Conservation (phyloP, 2,888 invertebrate genomes). For the Phaonia tiefii region DNA sequence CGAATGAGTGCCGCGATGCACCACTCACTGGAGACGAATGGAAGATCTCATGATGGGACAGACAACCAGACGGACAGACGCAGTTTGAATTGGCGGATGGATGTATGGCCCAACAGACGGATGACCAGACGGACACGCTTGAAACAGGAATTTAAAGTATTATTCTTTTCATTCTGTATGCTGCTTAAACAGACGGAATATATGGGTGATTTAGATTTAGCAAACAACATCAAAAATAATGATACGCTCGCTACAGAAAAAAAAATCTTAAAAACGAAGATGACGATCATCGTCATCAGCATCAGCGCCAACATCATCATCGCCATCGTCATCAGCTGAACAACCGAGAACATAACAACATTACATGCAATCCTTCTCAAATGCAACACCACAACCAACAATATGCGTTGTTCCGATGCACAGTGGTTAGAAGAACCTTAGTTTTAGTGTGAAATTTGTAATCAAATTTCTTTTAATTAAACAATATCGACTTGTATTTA, state of each 20-base stretch:
- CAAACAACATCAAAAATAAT: slow-evolving; percentile 62
- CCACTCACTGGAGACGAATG: slow-evolving; percentile 1
- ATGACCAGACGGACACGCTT: slow-evolving; percentile 32
- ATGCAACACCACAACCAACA: slow-evolving; percentile 32
- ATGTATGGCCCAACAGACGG: background rate
- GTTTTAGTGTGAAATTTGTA: no score
- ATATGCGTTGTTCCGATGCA: background rate
- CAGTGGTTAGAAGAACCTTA: no score
- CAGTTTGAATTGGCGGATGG: background rate
- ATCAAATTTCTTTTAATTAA: no score
- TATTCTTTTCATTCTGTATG: slow-evolving; percentile 56
- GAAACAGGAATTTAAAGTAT: slow-evolving; percentile 64
- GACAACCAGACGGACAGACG: slow-evolving; percentile 23
- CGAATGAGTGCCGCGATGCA: slow-evolving; percentile 1
- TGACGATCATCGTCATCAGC: slow-evolving; percentile 55
- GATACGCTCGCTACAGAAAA: slow-evolving; percentile 51
- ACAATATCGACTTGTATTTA: no score
- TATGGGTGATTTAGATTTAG: slow-evolving; percentile 67
- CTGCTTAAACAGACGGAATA: slow-evolving; percentile 52
- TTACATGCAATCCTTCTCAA: slow-evolving; percentile 64
- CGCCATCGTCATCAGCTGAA: slow-evolving; percentile 35
- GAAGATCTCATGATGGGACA: slow-evolving; percentile 2
- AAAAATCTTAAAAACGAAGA: slow-evolving; percentile 48
- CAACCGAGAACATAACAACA: slow-evolving; percentile 57
- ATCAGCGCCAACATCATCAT: slow-evolving; percentile 37